These are phyloP conservation scores for Leptopterna dolabrata DNA, from an alignment of 2,888 invertebrate species.

Conservation along the genomic window DNA sequence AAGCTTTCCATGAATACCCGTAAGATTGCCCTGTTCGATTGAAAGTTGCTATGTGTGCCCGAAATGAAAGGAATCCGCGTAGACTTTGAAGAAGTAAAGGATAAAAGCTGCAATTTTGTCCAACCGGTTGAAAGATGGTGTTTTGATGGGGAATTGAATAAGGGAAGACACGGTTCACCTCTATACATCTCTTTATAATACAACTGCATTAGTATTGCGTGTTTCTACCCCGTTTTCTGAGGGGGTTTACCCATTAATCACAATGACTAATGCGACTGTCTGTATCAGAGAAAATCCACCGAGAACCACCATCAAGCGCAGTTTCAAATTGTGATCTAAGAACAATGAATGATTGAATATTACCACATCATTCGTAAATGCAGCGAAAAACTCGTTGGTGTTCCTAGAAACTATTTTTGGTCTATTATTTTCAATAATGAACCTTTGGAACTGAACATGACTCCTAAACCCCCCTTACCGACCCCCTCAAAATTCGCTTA, in stretches of 20 bases:
- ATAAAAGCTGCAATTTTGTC: neutral
- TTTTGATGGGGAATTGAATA: constrained; percentile 7
- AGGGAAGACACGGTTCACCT: neutral
- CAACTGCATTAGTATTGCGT: constrained; percentile 11
- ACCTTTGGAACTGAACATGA: too few species aligned
- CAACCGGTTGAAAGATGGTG: neutral
- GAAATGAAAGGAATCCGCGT: too few species aligned
- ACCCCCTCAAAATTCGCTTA: too few species aligned
- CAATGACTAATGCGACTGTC: constrained; percentile 7
- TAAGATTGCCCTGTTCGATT: too few species aligned
- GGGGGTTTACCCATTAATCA: neutral
- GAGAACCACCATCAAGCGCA: neutral
- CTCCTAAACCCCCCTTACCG: too few species aligned
- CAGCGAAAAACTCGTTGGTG: too few species aligned
- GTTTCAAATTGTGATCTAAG: neutral
- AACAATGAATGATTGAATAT: neutral
- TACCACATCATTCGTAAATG: neutral
- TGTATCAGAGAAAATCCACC: constrained; percentile 7
- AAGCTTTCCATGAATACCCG: too few species aligned
- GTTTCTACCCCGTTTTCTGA: neutral
- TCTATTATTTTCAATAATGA: too few species aligned
- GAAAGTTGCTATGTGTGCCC: too few species aligned
- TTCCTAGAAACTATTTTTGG: too few species aligned
- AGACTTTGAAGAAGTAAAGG: too few species aligned
- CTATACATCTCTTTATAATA: constrained; percentile 3